Evolutionary conservation across 2,113 vertebrate species (phyloP), one percentile per base, ranked within the genome.

Genomic region (Anguilla japonica): DNA sequence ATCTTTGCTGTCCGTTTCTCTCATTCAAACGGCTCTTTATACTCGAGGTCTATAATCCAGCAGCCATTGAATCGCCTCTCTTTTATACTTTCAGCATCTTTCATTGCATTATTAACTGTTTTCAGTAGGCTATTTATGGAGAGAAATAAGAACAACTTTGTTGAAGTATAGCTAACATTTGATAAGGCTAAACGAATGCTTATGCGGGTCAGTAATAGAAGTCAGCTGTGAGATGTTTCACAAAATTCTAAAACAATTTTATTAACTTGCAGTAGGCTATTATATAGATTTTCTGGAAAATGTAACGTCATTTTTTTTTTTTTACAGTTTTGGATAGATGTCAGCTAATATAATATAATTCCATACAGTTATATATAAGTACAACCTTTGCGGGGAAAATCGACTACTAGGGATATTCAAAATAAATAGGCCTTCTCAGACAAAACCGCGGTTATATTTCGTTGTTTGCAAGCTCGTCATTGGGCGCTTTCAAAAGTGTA

Each of bases 11-110:
- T 94, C 94, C 94, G 91, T 93, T 96, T 94, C 95, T 95, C 93
- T 96, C 89, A 95, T 93, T 94, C 94, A 95, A 95, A 96, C 93
- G 92, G 91, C 93, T 92, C 96, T 96, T 97, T 98, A 87, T 94
- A 92, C 92, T 87, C 91, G 92, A 88, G 93, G 89, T 94, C 94
- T 92, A 92, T 94, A 91, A 91, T 92, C 94, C 95, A 96, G 93
- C 95, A 94, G 94, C 94, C 90, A 92, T 92, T 92, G 87, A 87
- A 92, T 94, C 93, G 89, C 90, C 91, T 93, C 91, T 90, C 93
- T 91, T 94, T 95, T 93, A 94, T 93, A 92, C 88, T 92, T 92
- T 95, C 92, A 93, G 94, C 95, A 94, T 95, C 92, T 91, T 83
- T 87, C 92, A 93, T 94, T 91, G 93, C 92, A 91, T 91, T 89